Evolutionary conservation across 2,797 vertebrate genomes (phyloP).

Genomic region (Dipus sagitta): DNA sequence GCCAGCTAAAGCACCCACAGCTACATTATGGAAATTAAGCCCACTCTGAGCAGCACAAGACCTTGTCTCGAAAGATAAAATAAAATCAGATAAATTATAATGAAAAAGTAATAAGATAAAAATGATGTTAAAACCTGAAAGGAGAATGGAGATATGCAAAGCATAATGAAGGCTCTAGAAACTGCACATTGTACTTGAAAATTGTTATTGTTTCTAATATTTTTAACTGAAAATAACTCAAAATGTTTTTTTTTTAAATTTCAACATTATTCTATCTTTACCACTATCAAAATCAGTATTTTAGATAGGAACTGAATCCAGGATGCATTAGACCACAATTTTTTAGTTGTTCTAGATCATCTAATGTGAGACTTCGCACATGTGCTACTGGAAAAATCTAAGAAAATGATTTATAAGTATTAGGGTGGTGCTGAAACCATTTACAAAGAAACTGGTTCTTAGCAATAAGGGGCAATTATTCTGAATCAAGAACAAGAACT

Average conservation of each 20-base stretch:
- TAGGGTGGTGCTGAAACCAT: neutral
- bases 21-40: neutral
- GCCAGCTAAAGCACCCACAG: neutral
- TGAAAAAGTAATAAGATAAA: neutral
- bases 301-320: neutral
- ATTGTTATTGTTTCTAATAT: neutral
- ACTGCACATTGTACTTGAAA: neutral
- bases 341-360: neutral
- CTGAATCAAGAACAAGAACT: neutral
- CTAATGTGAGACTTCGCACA: neutral
- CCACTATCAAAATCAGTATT: neutral
- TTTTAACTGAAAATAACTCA: neutral
- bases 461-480: neutral
- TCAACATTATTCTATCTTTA: neutral
- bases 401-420: neutral
- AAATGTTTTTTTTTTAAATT: neutral
- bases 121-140: neutral
- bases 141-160: neutral
- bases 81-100: neutral
- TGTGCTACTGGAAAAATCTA: neutral
- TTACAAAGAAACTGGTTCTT: neutral
- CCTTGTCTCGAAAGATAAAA: neutral
- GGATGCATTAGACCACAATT: neutral
- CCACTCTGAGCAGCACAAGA: neutral
- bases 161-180: neutral